These are phyloP conservation scores for Melanaphis sacchari DNA, from an alignment of 1,140 invertebrate species.

Conservation along the genomic window DNA sequence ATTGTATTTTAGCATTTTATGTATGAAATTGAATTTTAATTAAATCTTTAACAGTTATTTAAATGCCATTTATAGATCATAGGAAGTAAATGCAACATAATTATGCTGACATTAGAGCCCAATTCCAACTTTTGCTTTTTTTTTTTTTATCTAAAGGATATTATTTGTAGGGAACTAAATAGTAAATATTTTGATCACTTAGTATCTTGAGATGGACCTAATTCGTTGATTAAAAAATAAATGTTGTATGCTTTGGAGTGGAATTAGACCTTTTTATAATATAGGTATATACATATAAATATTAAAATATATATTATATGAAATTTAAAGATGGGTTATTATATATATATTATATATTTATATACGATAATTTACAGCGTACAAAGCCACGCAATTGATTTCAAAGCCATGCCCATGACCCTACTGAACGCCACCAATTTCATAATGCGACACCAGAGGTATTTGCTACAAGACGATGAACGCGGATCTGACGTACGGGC, in stretches of 20 bases:
- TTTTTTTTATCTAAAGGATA: not conserved
- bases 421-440: constrained; percentile 42
- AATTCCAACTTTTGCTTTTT: not conserved
- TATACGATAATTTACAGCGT: not conserved
- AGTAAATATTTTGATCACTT: not conserved
- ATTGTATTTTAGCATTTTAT: not conserved
- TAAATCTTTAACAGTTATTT: not conserved
- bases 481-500: not conserved
- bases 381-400: constrained; percentile 33
- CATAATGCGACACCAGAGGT: constrained; percentile 43
- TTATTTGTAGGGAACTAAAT: not conserved
- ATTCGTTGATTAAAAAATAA: no score
- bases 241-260: not conserved
- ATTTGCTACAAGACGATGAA: constrained; percentile 11
- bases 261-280: not conserved
- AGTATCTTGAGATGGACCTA: no score
- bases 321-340: not conserved
- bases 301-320: not conserved
- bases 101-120: not conserved
- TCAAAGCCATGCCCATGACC: constrained; percentile 37
- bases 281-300: no score
- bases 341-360: not conserved
- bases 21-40: not conserved
- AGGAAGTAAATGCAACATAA: not conserved
- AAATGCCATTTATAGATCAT: not conserved